phyloP scores from a whole-genome alignment of 2,113 vertebrate genomes.

The Cariama cristata region DNA sequence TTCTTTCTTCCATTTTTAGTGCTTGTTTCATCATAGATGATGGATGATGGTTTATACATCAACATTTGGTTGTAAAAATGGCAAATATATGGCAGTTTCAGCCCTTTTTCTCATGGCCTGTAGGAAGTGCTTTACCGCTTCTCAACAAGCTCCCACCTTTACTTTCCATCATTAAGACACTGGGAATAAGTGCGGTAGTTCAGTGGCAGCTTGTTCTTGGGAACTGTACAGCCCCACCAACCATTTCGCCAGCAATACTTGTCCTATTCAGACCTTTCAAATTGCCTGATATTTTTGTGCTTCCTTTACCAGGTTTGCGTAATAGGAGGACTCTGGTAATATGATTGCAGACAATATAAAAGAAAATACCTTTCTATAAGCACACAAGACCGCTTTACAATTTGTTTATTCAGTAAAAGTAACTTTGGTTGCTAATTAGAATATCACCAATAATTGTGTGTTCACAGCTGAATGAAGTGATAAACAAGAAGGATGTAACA shows the following conservation, averaged over 20 bases:
- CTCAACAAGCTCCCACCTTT: background rate
- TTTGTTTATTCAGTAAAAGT: background rate
- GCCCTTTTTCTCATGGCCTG: background rate
- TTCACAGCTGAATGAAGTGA: background rate
- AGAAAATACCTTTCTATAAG: background rate
- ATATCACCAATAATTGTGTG: background rate
- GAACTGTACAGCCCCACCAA: background rate
- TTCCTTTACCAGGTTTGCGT: background rate
- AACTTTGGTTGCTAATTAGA: background rate
- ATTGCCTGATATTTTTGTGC: background rate
- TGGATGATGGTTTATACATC: background rate
- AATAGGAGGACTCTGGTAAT: background rate
- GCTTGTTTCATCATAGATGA: background rate
- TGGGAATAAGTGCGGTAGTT: background rate
- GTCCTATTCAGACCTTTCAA: background rate
- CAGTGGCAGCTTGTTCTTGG: background rate
- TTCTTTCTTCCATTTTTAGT: background rate
- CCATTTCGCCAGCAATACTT: background rate
- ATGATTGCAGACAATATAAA: background rate
- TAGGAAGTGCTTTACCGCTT: background rate
- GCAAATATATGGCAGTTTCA: background rate
- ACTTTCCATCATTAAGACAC: background rate
- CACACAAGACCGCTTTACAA: background rate
- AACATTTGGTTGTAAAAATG: background rate
- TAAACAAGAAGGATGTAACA: background rate